Base-by-base conservation (phyloP, 1,140 invertebrate species). In the Drosophila lacteicornis region DNA sequence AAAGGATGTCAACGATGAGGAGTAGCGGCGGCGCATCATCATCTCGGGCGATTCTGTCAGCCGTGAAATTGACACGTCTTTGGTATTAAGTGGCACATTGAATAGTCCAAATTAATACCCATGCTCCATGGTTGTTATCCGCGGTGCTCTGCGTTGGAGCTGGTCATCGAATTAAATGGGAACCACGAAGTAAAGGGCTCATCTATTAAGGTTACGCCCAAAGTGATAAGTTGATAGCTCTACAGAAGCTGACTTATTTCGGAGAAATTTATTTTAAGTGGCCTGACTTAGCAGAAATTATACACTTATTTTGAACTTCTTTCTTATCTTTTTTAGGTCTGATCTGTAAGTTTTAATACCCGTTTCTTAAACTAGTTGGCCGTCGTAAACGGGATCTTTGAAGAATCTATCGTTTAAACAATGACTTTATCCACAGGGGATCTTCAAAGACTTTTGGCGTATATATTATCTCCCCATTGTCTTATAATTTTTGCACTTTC, bases 31-130 rank as follows among this genome's bases (percentile, higher is more conserved):
- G 17, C 43, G 51, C 70, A 56, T 63, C 71, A 56, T 49, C 60
- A 75, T 66, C 71, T 61, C 60, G 33, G 81, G 75, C 40, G 38
- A 73, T 73, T 90, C 80, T 85, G 85, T 85, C 82, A 90, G 81
- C 85, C 82, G 76, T 90, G 86, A 90, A 90, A 90, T 82, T 90
- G 85, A 90, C 85, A 90, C 85, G 85, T 91, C 79, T 85, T 90
- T 82, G 82, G 82, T 81, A 91, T 90, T 82, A 90, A 90, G 85
- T 90, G 85, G 79, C 85, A 85, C 86, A 90, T 90, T 88, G 85
- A 88, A 88, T 88, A 84, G 85, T 88, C 69, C 81, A 88, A 87
- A 88, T 87, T 87, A 88, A 87, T 80, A 84, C 77, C 75, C 65
- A 47, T 75, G 81, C 76, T 62, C 15, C 67, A 38, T 46, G 69